A percentile compares a stretch with the other conserved stretches of the same genome.
phyloP scores from a whole-genome alignment of 2,797 vertebrate genomes.

The Dendrocincla fuliginosa region DNA sequence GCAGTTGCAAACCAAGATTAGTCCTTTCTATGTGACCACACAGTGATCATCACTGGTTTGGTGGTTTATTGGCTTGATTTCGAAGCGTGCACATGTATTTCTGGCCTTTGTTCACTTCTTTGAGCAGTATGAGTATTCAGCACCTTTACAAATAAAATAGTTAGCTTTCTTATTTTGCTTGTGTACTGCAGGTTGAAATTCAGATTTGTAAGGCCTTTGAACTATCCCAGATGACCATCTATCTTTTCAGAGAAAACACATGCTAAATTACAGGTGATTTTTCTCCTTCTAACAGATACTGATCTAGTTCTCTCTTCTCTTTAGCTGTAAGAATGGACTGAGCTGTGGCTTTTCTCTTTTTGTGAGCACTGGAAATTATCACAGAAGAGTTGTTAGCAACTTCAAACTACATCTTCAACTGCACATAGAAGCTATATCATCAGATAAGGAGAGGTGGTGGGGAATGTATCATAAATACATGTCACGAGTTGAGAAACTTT shows the following conservation, averaged over 20 bases:
- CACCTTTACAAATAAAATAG: neutral
- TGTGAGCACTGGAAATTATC: neutral
- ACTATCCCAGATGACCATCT: neutral
- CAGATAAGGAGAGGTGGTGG: neutral
- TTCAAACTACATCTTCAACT: neutral
- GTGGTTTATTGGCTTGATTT: neutral
- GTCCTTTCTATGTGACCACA: neutral
- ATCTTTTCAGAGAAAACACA: neutral
- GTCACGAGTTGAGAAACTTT: neutral
- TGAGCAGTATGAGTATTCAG: neutral
- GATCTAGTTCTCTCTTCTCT: neutral
- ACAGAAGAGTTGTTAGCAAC: neutral
- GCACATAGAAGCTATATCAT: neutral
- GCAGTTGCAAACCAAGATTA: neutral
- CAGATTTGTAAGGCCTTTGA: neutral
- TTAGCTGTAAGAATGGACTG: neutral
- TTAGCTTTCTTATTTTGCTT: neutral
- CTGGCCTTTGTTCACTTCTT: neutral
- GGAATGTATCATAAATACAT: neutral
- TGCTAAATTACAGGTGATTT: neutral
- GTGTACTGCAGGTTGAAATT: neutral
- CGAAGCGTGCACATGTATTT: fast-evolving
- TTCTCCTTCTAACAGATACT: neutral
- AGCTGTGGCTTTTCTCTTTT: neutral
- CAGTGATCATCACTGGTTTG: neutral